Evolutionary conservation across 2,888 invertebrate genomes (phyloP).

Genomic region (Drosophila sordidapex): DNA sequence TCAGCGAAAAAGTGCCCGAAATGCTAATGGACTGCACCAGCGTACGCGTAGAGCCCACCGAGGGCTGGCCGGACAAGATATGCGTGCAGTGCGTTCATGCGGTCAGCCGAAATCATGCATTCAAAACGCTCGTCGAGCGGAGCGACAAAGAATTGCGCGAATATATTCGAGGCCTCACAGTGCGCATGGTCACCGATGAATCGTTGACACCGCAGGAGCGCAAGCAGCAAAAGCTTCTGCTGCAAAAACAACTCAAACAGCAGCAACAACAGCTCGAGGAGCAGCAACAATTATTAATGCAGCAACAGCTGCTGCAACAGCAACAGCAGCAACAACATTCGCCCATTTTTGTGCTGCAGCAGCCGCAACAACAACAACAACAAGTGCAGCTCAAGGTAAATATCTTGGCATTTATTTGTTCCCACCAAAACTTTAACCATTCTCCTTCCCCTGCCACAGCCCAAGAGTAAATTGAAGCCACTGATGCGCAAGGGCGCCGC

Average conservation of each 20-base stretch:
- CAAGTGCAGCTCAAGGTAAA: slow-evolving; percentile 25
- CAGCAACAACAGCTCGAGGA: slow-evolving; percentile 61
- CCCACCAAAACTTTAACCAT: neutral
- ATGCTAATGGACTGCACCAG: slow-evolving; percentile 89
- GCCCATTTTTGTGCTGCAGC: slow-evolving; percentile 42
- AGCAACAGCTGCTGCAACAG: slow-evolving; percentile 58
- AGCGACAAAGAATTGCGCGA: slow-evolving; percentile 87
- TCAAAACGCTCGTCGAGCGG: slow-evolving; percentile 87
- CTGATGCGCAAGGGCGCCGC: slow-evolving; percentile 56
- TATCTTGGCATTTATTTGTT: neutral
- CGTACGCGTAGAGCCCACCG: slow-evolving; percentile 87
- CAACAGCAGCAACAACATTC: slow-evolving; percentile 49
- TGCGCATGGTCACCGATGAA: slow-evolving; percentile 82
- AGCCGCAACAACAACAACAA: slow-evolving; percentile 41
- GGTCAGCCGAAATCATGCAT: slow-evolving; percentile 88
- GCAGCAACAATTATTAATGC: slow-evolving; percentile 60
- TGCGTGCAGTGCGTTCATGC: slow-evolving; percentile 89
- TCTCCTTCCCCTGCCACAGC: slow-evolving; percentile 13
- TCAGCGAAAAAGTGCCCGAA: slow-evolving; percentile 88
- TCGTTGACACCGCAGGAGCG: slow-evolving; percentile 59
- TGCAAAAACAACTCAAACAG: slow-evolving; percentile 60
- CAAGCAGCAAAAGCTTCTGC: slow-evolving; percentile 56
- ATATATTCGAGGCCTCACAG: slow-evolving; percentile 84
- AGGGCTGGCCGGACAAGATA: slow-evolving; percentile 87
- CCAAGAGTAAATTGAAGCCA: slow-evolving; percentile 65